Evolutionary conservation across 1,140 invertebrate genomes (phyloP), one percentile per base, ranked within the genome.

Genomic region (Berghia stephanieae): DNA sequence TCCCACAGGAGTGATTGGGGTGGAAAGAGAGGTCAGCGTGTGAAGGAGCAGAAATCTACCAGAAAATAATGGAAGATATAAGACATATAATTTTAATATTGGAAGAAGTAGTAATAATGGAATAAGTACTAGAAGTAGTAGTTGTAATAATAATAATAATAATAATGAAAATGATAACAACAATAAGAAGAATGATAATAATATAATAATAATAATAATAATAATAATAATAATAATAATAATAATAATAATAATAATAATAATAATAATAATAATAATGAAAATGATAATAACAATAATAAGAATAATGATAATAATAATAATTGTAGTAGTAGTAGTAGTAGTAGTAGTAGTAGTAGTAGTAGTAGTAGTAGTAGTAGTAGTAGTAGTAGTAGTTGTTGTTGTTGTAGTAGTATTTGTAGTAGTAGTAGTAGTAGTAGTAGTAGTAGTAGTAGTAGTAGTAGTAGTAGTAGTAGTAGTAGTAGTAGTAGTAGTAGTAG

Each of bases 371-470:
- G 75, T 72, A 73, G 57, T 75, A 77, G 55, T 49, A 75, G 76
- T 72, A 70, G 63, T 80, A 52, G 76, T 60, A 40, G 80, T 81
- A 24, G 80, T 82, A 18, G 66, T 83, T 24, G 82, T 78, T 27
- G 67, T 82, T 21, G 76, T 83, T 13, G 81, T 82, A n/a, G n/a
- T n/a, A n/a, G n/a, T n/a, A n/a, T n/a, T n/a, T n/a, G n/a, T n/a
- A n/a, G n/a, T n/a, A n/a, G 83, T 78, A 57, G 76, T 81, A 52
- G 80, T 83, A 52, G 78, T 81, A 63, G 81, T 75, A 42, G 75
- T 83, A 42, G 79, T 83, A 42, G 75, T 82, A 49, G 82, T 81
- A 40, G 80, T 78, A 55, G 70, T 82, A 67, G 75, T 81, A 68
- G 80, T 84, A 66, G 77, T 81, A 57, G 66, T 81, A 49, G 43